Evolutionary conservation across 2,797 vertebrate species (phyloP), one percentile per base, ranked within the genome.

Genomic region (Darevskia mixta): DNA sequence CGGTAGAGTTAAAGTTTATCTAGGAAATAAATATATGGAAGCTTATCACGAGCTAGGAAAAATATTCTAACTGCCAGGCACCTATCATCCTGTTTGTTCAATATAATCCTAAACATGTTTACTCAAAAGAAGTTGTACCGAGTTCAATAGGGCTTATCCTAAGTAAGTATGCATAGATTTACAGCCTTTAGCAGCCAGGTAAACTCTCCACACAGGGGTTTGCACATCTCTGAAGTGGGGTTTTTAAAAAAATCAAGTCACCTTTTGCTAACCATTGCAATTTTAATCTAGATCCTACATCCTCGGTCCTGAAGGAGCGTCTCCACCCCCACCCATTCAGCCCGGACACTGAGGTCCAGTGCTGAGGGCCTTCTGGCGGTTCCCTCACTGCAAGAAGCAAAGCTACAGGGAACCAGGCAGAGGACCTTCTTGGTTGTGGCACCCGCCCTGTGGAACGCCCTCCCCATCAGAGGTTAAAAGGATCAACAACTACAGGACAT

Each of bases 181-280:
- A 23, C n/a, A 35, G 27, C 78, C 29, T 73, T 72, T 82, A 8
- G 5, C n/a, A 76, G 2, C 0, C 3, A 45, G 0, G 23, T 67
- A 49, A 5, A 64, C 0, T 29, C 25, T 45, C 29, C 38, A 35
- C 32, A 75, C 9, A 38, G 27, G 5, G 45, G 45, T 87, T 79
- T 79, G 2, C 23, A 77, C 49, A 77, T 71, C 18, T 38, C 67
- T 78, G 25, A 45, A 41, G 55, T 32, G 87, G 89, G 8, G 80
- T 79, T 13, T n/a, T n/a, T 69, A 45, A 71, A 88, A 85, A 73
- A 58, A 89, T 89, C 71, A 87, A 35, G 90, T 91, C 35, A 35
- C 49, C 18, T 4, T 0, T 55, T 71, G 4, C 20, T 27, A 79
- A 32, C 20, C 66, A 79, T 13, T 25, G 3, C 2, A 18, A 71